A percentile compares a stretch with the other conserved stretches of the same genome.
Evolutionary conservation across 2,797 vertebrate species (phyloP).

Genomic region (Propithecus deckenii): DNA sequence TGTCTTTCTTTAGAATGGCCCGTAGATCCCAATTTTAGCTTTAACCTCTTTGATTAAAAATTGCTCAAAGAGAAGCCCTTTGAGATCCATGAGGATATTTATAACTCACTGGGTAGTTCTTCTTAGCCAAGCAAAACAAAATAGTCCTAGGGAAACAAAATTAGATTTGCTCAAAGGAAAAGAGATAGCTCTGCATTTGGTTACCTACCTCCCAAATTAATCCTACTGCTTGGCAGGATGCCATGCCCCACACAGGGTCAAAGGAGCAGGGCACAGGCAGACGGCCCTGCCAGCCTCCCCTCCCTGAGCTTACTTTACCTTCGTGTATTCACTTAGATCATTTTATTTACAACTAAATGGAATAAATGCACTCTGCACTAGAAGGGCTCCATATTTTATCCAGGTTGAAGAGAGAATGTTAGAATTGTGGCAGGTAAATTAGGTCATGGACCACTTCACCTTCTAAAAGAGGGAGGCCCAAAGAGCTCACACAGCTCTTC

Average conservation of each 20-base stretch:
- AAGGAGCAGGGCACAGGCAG: not conserved
- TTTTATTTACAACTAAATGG: not conserved
- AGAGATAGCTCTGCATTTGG: slow-evolving; percentile 56
- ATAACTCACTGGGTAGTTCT: slow-evolving; percentile 67
- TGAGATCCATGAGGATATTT: slow-evolving; percentile 63
- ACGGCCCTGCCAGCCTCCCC: not conserved
- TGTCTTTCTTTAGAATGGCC: slow-evolving; percentile 22
- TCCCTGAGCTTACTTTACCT: not conserved
- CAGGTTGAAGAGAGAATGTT: not conserved
- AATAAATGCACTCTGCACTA: not conserved
- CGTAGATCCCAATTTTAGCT: slow-evolving; percentile 39
- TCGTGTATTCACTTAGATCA: not conserved
- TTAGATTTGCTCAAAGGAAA: slow-evolving; percentile 55
- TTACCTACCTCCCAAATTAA: slow-evolving; percentile 69
- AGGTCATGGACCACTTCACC: not conserved
- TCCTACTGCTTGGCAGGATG: slow-evolving; percentile 52
- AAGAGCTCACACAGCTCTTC: not conserved
- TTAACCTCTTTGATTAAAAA: slow-evolving; percentile 53
- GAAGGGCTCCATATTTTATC: not conserved
- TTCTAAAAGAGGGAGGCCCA: not conserved
- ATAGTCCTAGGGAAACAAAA: slow-evolving; percentile 45
- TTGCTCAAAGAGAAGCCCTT: slow-evolving; percentile 33
- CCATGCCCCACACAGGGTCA: not conserved
- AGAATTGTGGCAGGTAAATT: not conserved
- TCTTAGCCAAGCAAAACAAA: slow-evolving; percentile 62